Evolutionary conservation across 2,888 invertebrate species (phyloP), one percentile per base, ranked within the genome.

Genomic region (Cactoblastis cactorum): DNA sequence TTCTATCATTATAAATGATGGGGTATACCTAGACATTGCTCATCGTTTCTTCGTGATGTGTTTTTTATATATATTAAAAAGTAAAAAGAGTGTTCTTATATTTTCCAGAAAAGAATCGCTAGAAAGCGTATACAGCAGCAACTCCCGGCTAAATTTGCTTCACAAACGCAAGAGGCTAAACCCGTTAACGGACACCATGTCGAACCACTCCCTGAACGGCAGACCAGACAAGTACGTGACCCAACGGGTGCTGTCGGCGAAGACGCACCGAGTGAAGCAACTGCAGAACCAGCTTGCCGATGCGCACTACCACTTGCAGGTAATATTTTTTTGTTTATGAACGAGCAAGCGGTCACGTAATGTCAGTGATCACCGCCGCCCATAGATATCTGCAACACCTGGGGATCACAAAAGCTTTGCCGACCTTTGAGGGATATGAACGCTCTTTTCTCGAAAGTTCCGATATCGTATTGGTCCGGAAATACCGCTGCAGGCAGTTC

Each of bases 211-310:
- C 0, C 59, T 79, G 14, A 67, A 62, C 53, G 65, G 67, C 39
- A 77, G 81, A 1, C 76, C 80, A 0, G 84, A 86, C 53, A 65
- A 77, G 45, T 83, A 74, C 55, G 86, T 89, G 33, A 76, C 89
- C 9, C 89, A 95, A 74, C 89, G 95, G 11, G 93, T 96, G 39
- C 82, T 94, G 58, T 95, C 95, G 0, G 95, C 95, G 0, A 94
- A 95, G 79, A 91, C 95, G 56, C 90, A 95, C 53, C 91, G 94
- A 22, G 90, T 95, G 24, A 94, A 95, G 68, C 93, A 94, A 53
- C 82, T 95, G 57, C 95, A 96, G 81, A 96, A 95, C 77, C 95
- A 96, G 72, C 71, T 96, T 50, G 92, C 94, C 3, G 95, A 95
- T 75, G 95, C 95, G 0, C 95, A 95, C 71, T 94, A 92, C 63